Percentiles rank a stretch among this genome's conserved stretches.
phyloP scores from a whole-genome alignment of 1,140 invertebrate genomes.

The Patella vulgata region DNA sequence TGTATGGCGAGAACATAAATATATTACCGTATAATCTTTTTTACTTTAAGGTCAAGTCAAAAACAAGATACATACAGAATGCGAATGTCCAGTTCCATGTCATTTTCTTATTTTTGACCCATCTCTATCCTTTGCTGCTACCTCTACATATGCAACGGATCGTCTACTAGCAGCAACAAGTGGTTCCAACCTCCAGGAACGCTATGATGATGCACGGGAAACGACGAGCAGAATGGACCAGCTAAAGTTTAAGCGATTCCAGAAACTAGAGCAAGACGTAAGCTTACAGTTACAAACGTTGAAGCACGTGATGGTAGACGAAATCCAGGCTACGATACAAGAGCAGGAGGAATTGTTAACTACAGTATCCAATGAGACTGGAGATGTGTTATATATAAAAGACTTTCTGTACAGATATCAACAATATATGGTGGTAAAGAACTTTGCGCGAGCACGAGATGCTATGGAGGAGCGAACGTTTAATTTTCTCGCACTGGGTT shows the following conservation, averaged over 20 bases:
- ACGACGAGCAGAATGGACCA: conserved; percentile 33
- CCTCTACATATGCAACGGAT: conserved; percentile 37
- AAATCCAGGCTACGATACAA: conserved; percentile 20
- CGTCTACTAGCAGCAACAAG: conserved; percentile 16
- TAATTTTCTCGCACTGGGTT: conserved; percentile 35
- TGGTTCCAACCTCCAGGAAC: conserved; percentile 8
- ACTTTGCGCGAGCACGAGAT: conserved; percentile 41
- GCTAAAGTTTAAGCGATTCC: conserved; percentile 26
- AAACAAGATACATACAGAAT: conserved; percentile 19
- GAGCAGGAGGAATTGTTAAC: conserved; percentile 16
- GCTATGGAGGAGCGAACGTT: conserved; percentile 53
- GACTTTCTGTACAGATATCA: conserved; percentile 37
- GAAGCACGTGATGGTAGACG: conserved; percentile 16
- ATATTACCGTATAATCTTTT: not conserved
- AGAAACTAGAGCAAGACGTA: conserved; percentile 9
- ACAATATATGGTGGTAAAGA: conserved; percentile 36
- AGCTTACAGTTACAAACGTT: conserved; percentile 12
- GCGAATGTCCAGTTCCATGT: conserved; percentile 46
- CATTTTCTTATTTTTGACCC: conserved; percentile 41
- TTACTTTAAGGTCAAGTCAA: conserved; percentile 17
- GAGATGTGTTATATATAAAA: conserved; percentile 26
- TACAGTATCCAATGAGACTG: conserved; percentile 11
- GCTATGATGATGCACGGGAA: conserved; percentile 35
- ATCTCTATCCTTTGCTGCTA: conserved; percentile 44
- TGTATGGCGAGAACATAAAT: not conserved